These are phyloP conservation scores for Choristoneura fumiferana DNA, from an alignment of 1,140 invertebrate species.

Conservation along the genomic window DNA sequence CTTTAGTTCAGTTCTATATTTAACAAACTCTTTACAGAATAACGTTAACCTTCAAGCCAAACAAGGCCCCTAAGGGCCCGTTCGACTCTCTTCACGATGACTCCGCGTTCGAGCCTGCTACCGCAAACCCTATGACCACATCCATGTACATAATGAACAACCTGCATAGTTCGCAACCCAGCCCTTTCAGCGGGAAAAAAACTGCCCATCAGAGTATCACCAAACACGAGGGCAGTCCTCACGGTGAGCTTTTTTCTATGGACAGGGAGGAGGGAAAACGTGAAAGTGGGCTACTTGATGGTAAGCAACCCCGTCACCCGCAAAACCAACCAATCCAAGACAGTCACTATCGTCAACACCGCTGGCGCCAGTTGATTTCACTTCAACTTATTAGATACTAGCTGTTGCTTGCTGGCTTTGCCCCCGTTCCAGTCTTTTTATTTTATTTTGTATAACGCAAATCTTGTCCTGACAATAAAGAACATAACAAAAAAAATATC, in stretches of 20 bases:
- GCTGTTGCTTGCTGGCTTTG: too few relatives aligned
- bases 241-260: conserved; percentile 65
- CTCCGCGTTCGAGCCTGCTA: conserved; percentile 46
- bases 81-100: conserved; percentile 64
- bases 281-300: too few relatives aligned
- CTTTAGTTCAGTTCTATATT: conserved; percentile 21
- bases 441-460: too few relatives aligned
- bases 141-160: conserved; percentile 72
- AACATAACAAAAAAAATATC: too few relatives aligned
- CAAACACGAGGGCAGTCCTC: conserved; percentile 79
- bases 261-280: too few relatives aligned
- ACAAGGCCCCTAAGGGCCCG: conserved; percentile 45
- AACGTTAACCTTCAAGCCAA: conserved; percentile 61
- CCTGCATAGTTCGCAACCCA: conserved; percentile 45
- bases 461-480: too few relatives aligned
- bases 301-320: too few relatives aligned
- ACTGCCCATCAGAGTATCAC: conserved; percentile 88
- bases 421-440: too few relatives aligned
- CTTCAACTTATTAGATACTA: too few relatives aligned
- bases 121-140: conserved; percentile 60
- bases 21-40: conserved; percentile 47
- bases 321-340: too few relatives aligned
- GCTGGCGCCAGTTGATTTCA: too few relatives aligned
- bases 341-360: too few relatives aligned
- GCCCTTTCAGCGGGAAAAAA: conserved; percentile 87